Percentiles rank a stretch among this genome's conserved stretches.
Conservation (phyloP, 2,888 invertebrate species). For the Itoplectis maculator region DNA sequence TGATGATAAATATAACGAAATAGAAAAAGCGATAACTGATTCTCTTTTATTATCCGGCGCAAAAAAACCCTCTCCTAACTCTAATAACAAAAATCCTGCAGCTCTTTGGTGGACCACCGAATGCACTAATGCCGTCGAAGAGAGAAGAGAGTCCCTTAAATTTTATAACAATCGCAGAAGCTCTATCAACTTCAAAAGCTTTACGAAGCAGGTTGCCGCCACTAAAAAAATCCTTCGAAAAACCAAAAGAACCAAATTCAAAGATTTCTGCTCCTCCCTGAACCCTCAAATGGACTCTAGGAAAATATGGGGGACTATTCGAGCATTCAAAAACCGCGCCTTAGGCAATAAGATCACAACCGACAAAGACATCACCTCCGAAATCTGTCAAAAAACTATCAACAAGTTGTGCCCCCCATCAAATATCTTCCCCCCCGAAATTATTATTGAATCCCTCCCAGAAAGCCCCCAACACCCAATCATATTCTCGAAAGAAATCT, state of each 20-base stretch:
- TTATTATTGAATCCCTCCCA: background rate
- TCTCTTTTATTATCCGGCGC: background rate
- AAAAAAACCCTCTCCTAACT: background rate
- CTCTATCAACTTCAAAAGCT: background rate
- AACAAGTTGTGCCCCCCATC: background rate
- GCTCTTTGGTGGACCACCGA: constrained; percentile 3
- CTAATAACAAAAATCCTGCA: background rate
- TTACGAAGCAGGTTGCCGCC: background rate
- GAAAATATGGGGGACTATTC: background rate
- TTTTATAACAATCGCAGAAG: background rate
- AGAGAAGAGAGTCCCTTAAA: background rate
- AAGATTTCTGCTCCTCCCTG: background rate
- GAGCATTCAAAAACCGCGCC: background rate
- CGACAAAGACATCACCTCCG: background rate
- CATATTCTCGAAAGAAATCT: constrained; percentile 13
- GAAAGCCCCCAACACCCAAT: background rate
- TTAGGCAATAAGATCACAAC: background rate
- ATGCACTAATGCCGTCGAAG: background rate
- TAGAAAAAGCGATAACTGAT: background rate
- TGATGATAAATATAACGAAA: background rate
- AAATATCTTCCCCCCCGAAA: background rate
- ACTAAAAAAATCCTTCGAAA: constrained; percentile 2
- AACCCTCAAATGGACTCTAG: background rate
- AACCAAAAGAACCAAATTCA: constrained; percentile 7
- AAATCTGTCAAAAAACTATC: background rate